phyloP scores from a whole-genome alignment of 2,888 invertebrate species.

The Diplazon laetatorius region DNA sequence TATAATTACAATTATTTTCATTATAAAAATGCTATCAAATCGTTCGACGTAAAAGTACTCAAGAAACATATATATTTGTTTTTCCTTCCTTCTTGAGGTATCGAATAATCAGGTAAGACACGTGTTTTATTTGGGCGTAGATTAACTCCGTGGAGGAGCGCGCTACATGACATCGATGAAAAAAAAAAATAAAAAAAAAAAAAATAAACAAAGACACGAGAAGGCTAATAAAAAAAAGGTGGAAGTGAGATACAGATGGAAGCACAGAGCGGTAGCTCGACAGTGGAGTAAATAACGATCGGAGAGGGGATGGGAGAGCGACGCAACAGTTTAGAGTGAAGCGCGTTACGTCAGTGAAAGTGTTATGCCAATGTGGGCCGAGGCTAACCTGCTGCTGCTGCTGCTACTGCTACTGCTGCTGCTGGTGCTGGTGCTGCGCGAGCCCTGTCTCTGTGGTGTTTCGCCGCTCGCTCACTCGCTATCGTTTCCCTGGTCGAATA shows the following conservation, averaged over 20 bases:
- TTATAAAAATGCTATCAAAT: too few species aligned
- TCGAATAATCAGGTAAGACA: too few species aligned
- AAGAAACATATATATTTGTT: too few species aligned
- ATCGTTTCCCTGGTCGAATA: constrained; percentile 51
- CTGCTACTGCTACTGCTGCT: constrained; percentile 78
- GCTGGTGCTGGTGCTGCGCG: constrained; percentile 42
- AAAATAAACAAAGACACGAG: background rate
- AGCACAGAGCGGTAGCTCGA: constrained; percentile 30
- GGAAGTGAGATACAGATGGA: constrained; percentile 23
- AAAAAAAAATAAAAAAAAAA: background rate
- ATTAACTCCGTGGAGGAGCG: background rate
- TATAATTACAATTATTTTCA: too few species aligned
- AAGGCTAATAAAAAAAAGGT: background rate
- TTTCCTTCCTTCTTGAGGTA: too few species aligned
- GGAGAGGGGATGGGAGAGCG: constrained; percentile 61
- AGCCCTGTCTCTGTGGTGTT: constrained; percentile 64
- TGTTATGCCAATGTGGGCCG: constrained; percentile 83
- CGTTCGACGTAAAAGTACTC: too few species aligned
- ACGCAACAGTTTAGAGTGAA: constrained; percentile 82
- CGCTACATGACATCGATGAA: too few species aligned
- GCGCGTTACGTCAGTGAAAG: constrained; percentile 82
- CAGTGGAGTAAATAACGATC: constrained; percentile 53
- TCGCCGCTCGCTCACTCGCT: constrained; percentile 2
- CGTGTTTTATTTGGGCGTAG: too few species aligned
- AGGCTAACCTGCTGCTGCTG: constrained; percentile 82